These are phyloP conservation scores for Mionectes olivaceus DNA, from an alignment of 2,797 vertebrate genomes.

Conservation along the genomic window DNA sequence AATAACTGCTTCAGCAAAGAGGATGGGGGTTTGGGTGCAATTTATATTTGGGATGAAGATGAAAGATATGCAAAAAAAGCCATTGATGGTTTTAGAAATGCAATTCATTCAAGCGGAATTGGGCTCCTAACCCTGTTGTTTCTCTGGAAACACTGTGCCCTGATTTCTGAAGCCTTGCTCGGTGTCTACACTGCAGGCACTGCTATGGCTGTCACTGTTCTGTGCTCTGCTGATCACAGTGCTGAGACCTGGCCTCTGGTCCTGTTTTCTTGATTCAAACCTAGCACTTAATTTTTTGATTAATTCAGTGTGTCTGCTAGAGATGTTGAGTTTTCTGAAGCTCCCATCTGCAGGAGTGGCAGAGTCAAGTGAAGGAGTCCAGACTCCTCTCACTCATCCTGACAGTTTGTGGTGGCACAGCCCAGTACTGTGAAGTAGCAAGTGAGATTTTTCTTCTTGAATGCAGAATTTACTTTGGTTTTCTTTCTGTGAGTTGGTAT, in stretches of 20 bases:
- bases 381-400: not conserved
- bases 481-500: not conserved
- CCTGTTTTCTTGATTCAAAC: not conserved
- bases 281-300: not conserved
- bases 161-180: not conserved
- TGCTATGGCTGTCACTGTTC: not conserved
- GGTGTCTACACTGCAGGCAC: not conserved
- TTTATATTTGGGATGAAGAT: not conserved
- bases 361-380: not conserved
- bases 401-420: rapidly evolving
- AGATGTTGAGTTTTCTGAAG: not conserved
- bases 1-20: not conserved
- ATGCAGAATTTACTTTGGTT: not conserved
- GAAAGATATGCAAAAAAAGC: not conserved
- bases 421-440: not conserved
- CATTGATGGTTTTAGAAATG: not conserved
- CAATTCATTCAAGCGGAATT: not conserved
- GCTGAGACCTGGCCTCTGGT: not conserved
- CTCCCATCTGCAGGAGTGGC: not conserved
- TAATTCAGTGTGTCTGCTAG: rapidly evolving
- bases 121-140: not conserved
- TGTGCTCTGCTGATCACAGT: not conserved
- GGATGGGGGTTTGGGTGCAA: not conserved
- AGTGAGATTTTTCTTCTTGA: not conserved
- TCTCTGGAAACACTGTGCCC: not conserved